Percentiles rank a stretch among this genome's conserved stretches.
Evolutionary conservation across 2,888 invertebrate species (phyloP).

Genomic region (Caenorhabditis sp.): DNA sequence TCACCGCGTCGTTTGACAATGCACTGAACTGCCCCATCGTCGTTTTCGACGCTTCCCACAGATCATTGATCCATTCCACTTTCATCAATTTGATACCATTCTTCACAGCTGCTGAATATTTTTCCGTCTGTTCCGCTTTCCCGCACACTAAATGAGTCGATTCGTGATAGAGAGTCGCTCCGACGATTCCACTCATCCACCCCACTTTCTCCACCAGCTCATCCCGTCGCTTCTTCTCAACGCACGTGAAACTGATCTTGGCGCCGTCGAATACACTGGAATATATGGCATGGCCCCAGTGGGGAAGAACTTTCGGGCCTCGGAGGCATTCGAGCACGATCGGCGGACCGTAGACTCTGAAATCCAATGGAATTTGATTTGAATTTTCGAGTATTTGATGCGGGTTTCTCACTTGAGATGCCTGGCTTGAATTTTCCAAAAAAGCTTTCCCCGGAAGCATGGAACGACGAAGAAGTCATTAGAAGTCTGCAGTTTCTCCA

Average conservation of each 20-base stretch:
- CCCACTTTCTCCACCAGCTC: conserved; percentile 59
- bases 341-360: conserved; percentile 60
- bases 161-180: conserved; percentile 41
- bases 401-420: conserved; percentile 21
- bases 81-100: conserved; percentile 42
- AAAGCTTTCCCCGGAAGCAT: conserved; percentile 55
- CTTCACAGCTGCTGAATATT: conserved; percentile 62
- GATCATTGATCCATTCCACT: conserved; percentile 60
- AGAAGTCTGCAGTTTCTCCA: conserved; percentile 26
- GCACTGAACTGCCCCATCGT: conserved; percentile 35
- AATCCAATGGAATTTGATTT: background rate
- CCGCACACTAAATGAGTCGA: conserved; percentile 72
- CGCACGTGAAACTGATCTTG: conserved; percentile 63
- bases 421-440: conserved; percentile 36
- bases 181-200: conserved; percentile 68
- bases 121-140: conserved; percentile 65
- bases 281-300: conserved; percentile 64
- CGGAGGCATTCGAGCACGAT: conserved; percentile 63
- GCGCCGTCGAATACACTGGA: conserved; percentile 65
- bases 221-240: conserved; percentile 32
- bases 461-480: conserved; percentile 65
- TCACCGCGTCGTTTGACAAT: conserved; percentile 9
- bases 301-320: conserved; percentile 55
- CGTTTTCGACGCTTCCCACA: conserved; percentile 46
- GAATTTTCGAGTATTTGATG: background rate